A percentile compares a stretch with the other conserved stretches of the same genome.
Evolutionary conservation across 2,888 invertebrate species (phyloP).

Genomic region (Rhingia campestris): DNA sequence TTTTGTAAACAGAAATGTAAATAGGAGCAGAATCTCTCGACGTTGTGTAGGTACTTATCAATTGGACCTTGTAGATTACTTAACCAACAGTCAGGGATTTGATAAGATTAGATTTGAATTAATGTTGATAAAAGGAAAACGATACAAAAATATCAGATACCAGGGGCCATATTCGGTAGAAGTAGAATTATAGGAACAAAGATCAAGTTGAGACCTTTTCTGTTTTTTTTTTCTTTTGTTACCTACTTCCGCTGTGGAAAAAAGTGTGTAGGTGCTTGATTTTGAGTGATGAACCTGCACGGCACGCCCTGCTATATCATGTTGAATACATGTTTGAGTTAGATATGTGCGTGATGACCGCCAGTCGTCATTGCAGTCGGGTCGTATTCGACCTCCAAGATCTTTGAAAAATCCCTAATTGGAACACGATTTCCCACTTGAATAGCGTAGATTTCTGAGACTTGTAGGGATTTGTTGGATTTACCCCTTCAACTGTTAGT

Average conservation of each 20-base stretch:
- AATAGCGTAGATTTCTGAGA: too few species aligned
- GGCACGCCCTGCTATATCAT: too few species aligned
- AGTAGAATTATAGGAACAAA: not conserved
- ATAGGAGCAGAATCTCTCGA: not conserved
- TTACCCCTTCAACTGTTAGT: too few species aligned
- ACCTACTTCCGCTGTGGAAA: not conserved
- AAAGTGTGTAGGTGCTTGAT: not conserved
- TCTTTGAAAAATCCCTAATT: too few species aligned
- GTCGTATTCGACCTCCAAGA: too few species aligned
- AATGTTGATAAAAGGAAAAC: not conserved
- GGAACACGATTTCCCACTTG: too few species aligned
- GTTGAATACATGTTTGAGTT: too few species aligned
- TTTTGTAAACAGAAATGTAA: not conserved
- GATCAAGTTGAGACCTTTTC: not conserved
- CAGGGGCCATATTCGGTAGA: not conserved
- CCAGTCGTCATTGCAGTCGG: too few species aligned
- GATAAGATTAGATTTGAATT: constrained; percentile 41
- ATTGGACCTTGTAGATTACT: constrained; percentile 27
- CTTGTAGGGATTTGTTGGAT: too few species aligned
- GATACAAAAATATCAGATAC: constrained; percentile 12
- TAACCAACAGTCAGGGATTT: constrained; percentile 9
- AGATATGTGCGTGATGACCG: too few species aligned
- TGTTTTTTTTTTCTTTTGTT: too few species aligned
- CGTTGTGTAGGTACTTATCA: constrained; percentile 4
- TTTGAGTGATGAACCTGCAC: too few species aligned